Conservation (phyloP, 1,140 invertebrate species). For the Brachionus rubens region DNA sequence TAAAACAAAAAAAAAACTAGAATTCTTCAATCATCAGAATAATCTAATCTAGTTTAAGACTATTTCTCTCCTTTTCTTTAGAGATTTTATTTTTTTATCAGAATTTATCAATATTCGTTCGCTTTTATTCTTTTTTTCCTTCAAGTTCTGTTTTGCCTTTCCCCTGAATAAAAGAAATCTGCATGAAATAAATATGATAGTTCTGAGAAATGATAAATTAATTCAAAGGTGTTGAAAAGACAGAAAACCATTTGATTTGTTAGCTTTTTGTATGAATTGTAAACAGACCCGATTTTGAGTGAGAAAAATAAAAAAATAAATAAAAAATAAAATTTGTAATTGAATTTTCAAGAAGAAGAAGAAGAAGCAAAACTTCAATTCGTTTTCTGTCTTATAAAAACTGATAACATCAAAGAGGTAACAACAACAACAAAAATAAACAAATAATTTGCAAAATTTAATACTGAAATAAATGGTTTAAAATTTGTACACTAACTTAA, state of each 20-base stretch:
- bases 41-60: conserved; percentile 40
- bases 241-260: conserved; percentile 2
- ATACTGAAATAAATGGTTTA: neutral
- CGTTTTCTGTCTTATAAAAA: too few species aligned
- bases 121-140: conserved; percentile 6
- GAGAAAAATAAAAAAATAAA: neutral
- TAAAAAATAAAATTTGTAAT: neutral
- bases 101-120: conserved; percentile 35
- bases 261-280: neutral
- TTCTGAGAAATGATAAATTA: conserved; percentile 36
- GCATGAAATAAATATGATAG: conserved; percentile 17
- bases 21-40: conserved; percentile 37
- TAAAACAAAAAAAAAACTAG: neutral
- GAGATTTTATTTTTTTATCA: conserved; percentile 16
- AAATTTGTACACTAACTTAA: too few species aligned
- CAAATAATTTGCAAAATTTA: too few species aligned
- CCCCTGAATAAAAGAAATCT: neutral
- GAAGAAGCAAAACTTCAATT: too few species aligned
- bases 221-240: conserved; percentile 43
- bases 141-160: conserved; percentile 30
- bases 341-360: neutral
- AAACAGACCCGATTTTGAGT: neutral
- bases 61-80: neutral
- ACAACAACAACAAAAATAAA: too few species aligned
- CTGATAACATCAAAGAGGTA: too few species aligned